Evolutionary conservation across 2,797 vertebrate genomes (phyloP), one percentile per base, ranked within the genome.

Genomic region (Phrynocephalus forsythii): DNA sequence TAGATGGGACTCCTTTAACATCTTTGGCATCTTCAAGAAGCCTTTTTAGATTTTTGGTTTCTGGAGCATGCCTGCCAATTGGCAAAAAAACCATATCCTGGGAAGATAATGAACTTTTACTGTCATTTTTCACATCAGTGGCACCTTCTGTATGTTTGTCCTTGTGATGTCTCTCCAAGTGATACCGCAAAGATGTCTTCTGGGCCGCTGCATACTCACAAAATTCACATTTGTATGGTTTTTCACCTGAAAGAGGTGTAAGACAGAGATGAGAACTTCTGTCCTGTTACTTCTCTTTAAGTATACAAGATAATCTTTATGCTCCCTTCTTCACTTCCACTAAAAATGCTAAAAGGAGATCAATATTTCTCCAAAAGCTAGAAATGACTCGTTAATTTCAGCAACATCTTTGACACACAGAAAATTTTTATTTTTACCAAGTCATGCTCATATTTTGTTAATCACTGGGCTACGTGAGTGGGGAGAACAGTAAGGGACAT

Each of bases 151-250:
- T 93, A 15, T 96, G 96, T 89, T 97, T 98, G 91, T 98, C 98
- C 93, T 98, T 99, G 97, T 99, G 99, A 56, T 98, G 98, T 79
- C 98, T 97, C 90, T 99, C 98, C 94, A 99, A 93, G 91, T 99
- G 99, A 88, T 99, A 99, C 79, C 98, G 97, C 90, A 99, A 94
- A 1, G 99, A 99, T 0, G 99, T 99, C 93, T 99, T 99, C 97
- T 99, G 99, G 63, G 99, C 98, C 22, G 98, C 99, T 26, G 98
- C 98, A 2, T 99, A 99, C 87, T 99, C 98, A 87, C 99, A 99
- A 94, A 99, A 98, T 87, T 97, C 97, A 97, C 99, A 99, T 97
- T 99, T 98, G 94, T 98, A 99, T 0, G 99, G 99, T 95, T 99
- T 99, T 95, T 99, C 99, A 95, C 99, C 99, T 99, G 94, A 72